A percentile compares a stretch with the other conserved stretches of the same genome.
phyloP scores from a whole-genome alignment of 2,797 vertebrate genomes.

The Pseudotriccus pelzelni region DNA sequence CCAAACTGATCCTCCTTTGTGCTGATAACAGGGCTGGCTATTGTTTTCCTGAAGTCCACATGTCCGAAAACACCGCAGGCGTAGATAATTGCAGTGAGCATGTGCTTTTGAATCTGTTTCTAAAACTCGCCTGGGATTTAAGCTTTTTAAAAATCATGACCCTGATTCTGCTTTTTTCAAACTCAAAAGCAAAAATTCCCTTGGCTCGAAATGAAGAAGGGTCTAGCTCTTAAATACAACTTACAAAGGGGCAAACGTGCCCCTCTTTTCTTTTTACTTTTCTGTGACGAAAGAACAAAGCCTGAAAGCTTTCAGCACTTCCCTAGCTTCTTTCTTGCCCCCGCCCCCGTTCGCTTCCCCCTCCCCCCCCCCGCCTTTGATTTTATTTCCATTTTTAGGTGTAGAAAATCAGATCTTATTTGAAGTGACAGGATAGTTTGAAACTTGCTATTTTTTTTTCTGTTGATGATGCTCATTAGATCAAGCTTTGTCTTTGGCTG shows the following conservation, averaged over 20 bases:
- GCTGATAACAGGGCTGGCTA: conserved; percentile 54
- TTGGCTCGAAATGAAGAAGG: conserved; percentile 1
- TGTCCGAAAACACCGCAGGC: conserved; percentile 48
- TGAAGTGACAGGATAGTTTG: background rate
- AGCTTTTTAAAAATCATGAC: conserved; percentile 42
- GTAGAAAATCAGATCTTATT: background rate
- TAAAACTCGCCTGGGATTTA: conserved; percentile 45
- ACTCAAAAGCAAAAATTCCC: conserved; percentile 18
- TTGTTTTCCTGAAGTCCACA: conserved; percentile 65
- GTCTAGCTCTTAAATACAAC: background rate
- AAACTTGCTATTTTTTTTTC: background rate
- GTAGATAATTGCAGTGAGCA: conserved; percentile 43
- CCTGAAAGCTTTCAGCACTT: conserved; percentile 4
- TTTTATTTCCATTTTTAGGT: background rate
- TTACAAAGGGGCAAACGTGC: background rate
- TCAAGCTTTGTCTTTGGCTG: background rate
- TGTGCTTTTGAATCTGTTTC: conserved; percentile 58
- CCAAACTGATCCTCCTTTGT: conserved; percentile 68
- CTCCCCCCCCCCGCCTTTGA: background rate
- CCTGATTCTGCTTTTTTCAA: conserved; percentile 39
- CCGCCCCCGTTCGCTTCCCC: background rate
- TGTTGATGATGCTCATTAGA: background rate
- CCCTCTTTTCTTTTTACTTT: background rate
- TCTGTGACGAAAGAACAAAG: conserved; percentile 6
- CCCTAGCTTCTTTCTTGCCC: background rate